Percentiles rank a stretch among this genome's conserved stretches.
These are phyloP conservation scores for Bombus waltoni DNA, from an alignment of 1,140 invertebrate species.

Conservation along the genomic window DNA sequence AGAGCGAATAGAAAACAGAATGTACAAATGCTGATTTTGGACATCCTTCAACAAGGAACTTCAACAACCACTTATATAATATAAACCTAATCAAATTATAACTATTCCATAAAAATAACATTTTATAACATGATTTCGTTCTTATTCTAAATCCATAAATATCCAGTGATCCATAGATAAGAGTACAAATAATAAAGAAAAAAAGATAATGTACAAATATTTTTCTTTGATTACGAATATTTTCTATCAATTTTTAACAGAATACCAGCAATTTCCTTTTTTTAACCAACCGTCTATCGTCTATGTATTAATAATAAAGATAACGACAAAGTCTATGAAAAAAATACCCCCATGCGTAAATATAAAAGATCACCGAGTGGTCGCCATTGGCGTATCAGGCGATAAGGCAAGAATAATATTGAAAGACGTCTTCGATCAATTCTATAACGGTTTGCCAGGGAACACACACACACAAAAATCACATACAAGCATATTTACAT, in stretches of 20 bases:
- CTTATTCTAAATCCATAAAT: neutral
- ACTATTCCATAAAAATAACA: neutral
- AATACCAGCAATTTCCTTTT: neutral
- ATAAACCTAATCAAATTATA: neutral
- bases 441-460: neutral
- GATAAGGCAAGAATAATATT: slow-evolving; percentile 17
- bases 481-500: slow-evolving; percentile 12
- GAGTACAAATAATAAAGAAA: neutral
- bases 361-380: slow-evolving; percentile 25
- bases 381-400: slow-evolving; percentile 8
- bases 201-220: neutral
- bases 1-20: neutral
- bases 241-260: neutral
- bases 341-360: slow-evolving; percentile 7
- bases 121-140: neutral
- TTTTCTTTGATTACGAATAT: too few relatives aligned
- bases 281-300: slow-evolving; percentile 16
- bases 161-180: neutral
- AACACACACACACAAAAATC: neutral
- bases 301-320: slow-evolving; percentile 18
- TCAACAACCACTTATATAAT: neutral
- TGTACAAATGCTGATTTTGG: neutral
- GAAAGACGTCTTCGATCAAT: slow-evolving; percentile 21
- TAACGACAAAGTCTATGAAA: neutral
- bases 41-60: neutral